Percentiles rank a stretch among this genome's conserved stretches.
Evolutionary conservation across 2,888 invertebrate genomes (phyloP).

Genomic region (Hemaris fuciformis): DNA sequence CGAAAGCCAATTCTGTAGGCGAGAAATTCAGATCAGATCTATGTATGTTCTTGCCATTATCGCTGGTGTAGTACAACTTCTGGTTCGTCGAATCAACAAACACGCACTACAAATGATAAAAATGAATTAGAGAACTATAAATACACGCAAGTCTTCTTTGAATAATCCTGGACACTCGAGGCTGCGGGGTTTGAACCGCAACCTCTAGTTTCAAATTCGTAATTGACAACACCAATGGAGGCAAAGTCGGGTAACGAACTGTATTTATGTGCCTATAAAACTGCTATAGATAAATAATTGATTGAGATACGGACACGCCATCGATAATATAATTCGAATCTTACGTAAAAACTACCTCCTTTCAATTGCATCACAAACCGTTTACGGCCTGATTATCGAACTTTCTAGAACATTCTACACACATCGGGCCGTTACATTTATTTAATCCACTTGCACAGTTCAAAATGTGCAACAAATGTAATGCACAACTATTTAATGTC

Average conservation of each 20-base stretch:
- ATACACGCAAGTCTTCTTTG: neutral
- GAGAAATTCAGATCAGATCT: slow-evolving; percentile 85
- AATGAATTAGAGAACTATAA: neutral
- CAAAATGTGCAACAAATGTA: slow-evolving; percentile 1
- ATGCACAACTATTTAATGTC: neutral
- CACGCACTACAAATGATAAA: slow-evolving; percentile 84
- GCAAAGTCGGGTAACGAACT: too few relatives aligned
- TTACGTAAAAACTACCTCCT: neutral
- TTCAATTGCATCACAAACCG: neutral
- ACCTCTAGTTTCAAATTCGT: too few relatives aligned
- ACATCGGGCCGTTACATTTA: neutral
- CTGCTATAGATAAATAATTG: too few relatives aligned
- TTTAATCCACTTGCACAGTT: neutral
- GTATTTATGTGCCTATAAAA: too few relatives aligned
- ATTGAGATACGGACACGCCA: too few relatives aligned
- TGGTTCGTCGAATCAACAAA: slow-evolving; percentile 91
- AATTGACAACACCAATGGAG: too few relatives aligned
- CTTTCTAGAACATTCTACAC: neutral
- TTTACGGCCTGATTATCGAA: neutral
- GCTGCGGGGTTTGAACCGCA: too few relatives aligned
- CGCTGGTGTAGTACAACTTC: slow-evolving; percentile 87
- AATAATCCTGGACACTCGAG: too few relatives aligned
- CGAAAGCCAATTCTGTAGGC: slow-evolving; percentile 89
- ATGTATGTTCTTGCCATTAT: slow-evolving; percentile 86
- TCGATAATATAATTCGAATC: neutral